These are phyloP conservation scores for Furnarius figulus DNA, from an alignment of 2,113 vertebrate species.

Conservation along the genomic window DNA sequence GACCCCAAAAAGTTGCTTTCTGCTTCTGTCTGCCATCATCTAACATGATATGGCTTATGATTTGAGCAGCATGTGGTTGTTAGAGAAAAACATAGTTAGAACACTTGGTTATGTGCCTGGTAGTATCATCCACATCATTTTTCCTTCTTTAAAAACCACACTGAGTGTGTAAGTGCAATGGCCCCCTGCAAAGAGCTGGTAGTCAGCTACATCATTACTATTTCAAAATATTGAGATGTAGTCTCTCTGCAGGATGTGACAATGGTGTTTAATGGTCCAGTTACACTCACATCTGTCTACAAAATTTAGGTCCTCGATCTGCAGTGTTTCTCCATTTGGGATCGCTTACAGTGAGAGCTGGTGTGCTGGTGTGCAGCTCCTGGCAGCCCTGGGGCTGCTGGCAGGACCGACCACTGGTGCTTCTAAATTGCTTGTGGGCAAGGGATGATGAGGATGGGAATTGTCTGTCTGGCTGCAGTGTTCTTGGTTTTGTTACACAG, in stretches of 20 bases:
- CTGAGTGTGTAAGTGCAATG: neutral
- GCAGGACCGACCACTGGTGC: neutral
- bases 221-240: neutral
- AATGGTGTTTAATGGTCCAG: neutral
- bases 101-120: neutral
- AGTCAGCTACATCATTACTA: neutral
- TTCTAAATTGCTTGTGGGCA: neutral
- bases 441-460: neutral
- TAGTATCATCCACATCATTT: neutral
- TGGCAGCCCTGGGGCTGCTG: neutral
- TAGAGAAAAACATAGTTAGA: neutral
- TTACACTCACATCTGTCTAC: neutral
- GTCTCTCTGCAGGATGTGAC: neutral
- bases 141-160: neutral
- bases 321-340: neutral
- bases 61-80: neutral
- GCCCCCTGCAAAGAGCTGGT: neutral
- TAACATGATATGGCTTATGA: neutral
- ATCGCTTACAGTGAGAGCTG: fast-evolving
- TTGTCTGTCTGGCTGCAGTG: neutral
- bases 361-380: fast-evolving
- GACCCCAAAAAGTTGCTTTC: neutral
- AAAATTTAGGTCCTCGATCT: neutral
- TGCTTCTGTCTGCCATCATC: neutral
- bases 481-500: neutral